Conservation (phyloP, 1,140 invertebrate species). For the Reticulitermes speratus region DNA sequence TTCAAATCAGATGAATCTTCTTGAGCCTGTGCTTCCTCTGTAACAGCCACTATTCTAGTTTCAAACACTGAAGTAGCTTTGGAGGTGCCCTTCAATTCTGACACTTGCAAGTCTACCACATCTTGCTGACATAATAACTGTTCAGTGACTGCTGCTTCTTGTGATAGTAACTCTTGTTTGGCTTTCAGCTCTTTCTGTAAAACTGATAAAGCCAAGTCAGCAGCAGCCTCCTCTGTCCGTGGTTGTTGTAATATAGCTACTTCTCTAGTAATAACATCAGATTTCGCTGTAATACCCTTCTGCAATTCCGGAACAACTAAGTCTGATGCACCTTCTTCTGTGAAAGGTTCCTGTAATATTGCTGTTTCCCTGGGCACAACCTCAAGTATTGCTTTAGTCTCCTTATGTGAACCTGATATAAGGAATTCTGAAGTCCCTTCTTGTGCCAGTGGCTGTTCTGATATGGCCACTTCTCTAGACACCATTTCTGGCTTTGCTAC, state of each 20-base stretch:
- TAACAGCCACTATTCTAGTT: not conserved
- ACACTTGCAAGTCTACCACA: not conserved
- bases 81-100: not conserved
- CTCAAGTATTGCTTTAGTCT: not conserved
- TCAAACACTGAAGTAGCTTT: not conserved
- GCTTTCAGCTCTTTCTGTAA: not conserved
- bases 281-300: not conserved
- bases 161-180: not conserved
- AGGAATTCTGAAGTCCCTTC: conserved; percentile 35
- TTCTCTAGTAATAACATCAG: not conserved
- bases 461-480: conserved; percentile 30
- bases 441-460: conserved; percentile 32
- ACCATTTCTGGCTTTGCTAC: conserved; percentile 32
- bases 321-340: not conserved
- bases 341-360: not conserved
- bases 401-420: not conserved
- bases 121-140: not conserved
- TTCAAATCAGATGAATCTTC: not conserved
- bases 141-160: not conserved
- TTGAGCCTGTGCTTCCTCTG: not conserved
- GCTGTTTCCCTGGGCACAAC: conserved; percentile 12
- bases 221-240: not conserved
- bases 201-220: not conserved
- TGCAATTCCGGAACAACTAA: not conserved
- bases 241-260: not conserved